Conservation (phyloP, 2,888 invertebrate genomes). For the Heterodera filipjevi region DNA sequence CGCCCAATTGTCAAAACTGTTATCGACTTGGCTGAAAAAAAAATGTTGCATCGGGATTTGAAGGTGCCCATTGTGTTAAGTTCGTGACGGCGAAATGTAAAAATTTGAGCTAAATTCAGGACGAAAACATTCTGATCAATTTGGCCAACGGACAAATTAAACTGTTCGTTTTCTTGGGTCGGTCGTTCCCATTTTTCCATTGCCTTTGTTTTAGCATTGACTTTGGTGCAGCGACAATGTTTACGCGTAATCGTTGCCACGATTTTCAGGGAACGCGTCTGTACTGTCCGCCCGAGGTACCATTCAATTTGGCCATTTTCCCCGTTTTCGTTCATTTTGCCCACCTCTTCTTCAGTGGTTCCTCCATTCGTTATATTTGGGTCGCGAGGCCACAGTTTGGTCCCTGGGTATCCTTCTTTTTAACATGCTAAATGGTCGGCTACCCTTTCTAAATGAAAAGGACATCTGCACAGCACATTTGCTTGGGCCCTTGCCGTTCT, state of each 20-base stretch:
- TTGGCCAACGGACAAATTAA: slow-evolving; percentile 56
- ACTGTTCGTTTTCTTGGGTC: slow-evolving; percentile 28
- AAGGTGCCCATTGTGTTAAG: slow-evolving; percentile 43
- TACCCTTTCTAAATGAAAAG: slow-evolving; percentile 62
- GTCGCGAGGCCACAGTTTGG: slow-evolving; percentile 63
- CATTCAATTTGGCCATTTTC: not conserved
- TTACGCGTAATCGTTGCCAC: slow-evolving; percentile 57
- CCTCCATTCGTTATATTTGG: slow-evolving; percentile 59
- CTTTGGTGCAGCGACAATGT: slow-evolving; percentile 60
- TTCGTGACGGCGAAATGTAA: not conserved
- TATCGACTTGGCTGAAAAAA: slow-evolving; percentile 50
- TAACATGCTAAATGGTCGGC: slow-evolving; percentile 59
- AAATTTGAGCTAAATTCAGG: slow-evolving; percentile 41
- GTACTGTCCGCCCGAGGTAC: slow-evolving; percentile 57
- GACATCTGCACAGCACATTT: slow-evolving; percentile 63
- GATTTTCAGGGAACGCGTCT: slow-evolving; percentile 58
- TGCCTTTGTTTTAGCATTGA: slow-evolving; percentile 44
- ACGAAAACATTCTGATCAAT: slow-evolving; percentile 62
- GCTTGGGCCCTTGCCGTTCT: slow-evolving; percentile 62
- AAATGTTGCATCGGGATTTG: slow-evolving; percentile 60
- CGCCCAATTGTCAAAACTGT: slow-evolving; percentile 59
- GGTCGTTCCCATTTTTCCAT: not conserved
- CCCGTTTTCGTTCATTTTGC: no score
- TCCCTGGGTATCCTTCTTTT: slow-evolving; percentile 61
- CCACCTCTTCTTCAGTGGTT: slow-evolving; percentile 50